A percentile compares a stretch with the other conserved stretches of the same genome.
Conservation (phyloP, 1,140 invertebrate species). For the Paralvinella palmiformis region DNA sequence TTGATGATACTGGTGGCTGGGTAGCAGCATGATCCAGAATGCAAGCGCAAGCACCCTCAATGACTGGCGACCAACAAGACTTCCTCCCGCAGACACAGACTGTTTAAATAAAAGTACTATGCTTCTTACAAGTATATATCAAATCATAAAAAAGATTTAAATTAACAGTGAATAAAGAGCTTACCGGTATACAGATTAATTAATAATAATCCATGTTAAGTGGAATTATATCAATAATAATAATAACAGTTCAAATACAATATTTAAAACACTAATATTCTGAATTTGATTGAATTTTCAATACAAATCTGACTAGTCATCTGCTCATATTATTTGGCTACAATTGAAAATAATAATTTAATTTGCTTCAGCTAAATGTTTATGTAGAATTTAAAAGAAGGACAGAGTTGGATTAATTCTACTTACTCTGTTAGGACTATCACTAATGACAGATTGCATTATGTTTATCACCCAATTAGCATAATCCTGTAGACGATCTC, state of each 20-base stretch:
- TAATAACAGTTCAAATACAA: background rate
- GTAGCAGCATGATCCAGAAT: conserved; percentile 29
- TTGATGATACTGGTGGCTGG: background rate
- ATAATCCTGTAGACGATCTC: conserved; percentile 20
- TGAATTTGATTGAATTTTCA: too few relatives aligned
- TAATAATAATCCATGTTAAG: background rate
- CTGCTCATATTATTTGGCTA: background rate
- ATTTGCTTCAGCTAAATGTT: background rate
- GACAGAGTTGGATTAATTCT: too few relatives aligned
- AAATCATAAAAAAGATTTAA: conserved; percentile 7
- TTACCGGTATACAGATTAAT: background rate
- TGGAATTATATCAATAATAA: background rate
- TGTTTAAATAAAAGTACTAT: background rate
- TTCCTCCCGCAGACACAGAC: conserved; percentile 29
- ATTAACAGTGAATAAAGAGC: conserved; percentile 18
- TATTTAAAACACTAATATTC: too few relatives aligned
- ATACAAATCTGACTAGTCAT: background rate
- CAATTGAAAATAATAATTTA: background rate
- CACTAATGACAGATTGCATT: conserved; percentile 11
- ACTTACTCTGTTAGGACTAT: conserved; percentile 19
- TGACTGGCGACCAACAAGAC: conserved; percentile 27
- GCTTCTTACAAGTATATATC: background rate
- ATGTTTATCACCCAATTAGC: conserved; percentile 19
- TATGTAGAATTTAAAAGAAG: background rate
- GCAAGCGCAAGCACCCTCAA: conserved; percentile 26